Conservation (phyloP, 1,140 invertebrate genomes). For the Procambarus clarkii region DNA sequence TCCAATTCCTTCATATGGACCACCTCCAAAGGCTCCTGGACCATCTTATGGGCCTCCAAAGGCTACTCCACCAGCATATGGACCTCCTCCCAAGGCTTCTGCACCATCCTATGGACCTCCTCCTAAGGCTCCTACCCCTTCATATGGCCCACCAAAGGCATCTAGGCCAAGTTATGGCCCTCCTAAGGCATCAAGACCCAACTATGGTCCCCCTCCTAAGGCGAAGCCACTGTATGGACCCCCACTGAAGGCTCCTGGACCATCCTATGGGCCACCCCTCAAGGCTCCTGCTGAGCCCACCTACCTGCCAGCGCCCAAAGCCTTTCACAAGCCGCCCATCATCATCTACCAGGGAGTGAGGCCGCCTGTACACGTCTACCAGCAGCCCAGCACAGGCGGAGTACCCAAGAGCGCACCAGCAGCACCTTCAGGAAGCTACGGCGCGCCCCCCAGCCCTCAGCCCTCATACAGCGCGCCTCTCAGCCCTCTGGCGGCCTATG, state of each 20-base stretch:
- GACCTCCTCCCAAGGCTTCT: constrained; percentile 54
- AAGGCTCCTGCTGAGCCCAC: constrained; percentile 62
- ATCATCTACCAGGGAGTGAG: constrained; percentile 77
- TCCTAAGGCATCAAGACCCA: constrained; percentile 55
- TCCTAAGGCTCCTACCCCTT: constrained; percentile 35
- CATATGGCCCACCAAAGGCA: constrained; percentile 53
- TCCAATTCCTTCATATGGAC: constrained; percentile 60
- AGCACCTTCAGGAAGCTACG: not conserved
- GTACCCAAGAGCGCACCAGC: not conserved
- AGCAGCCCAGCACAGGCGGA: constrained; percentile 67
- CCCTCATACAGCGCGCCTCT: not conserved
- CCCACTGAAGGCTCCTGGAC: constrained; percentile 56
- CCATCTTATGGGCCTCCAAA: constrained; percentile 71
- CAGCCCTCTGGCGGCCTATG: constrained; percentile 35
- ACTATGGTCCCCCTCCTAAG: constrained; percentile 65
- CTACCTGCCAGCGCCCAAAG: constrained; percentile 75
- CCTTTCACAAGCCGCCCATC: constrained; percentile 76
- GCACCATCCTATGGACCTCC: constrained; percentile 41
- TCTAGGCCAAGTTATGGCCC: constrained; percentile 51
- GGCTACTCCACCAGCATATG: constrained; percentile 53
- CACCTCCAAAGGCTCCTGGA: constrained; percentile 62
- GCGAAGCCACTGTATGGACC: constrained; percentile 27
- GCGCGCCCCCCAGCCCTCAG: constrained; percentile 30
- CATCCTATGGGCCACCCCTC: constrained; percentile 64
- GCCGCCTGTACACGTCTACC: constrained; percentile 76